Conservation (phyloP, 2,888 invertebrate genomes). For the Drosophila rellima region DNA sequence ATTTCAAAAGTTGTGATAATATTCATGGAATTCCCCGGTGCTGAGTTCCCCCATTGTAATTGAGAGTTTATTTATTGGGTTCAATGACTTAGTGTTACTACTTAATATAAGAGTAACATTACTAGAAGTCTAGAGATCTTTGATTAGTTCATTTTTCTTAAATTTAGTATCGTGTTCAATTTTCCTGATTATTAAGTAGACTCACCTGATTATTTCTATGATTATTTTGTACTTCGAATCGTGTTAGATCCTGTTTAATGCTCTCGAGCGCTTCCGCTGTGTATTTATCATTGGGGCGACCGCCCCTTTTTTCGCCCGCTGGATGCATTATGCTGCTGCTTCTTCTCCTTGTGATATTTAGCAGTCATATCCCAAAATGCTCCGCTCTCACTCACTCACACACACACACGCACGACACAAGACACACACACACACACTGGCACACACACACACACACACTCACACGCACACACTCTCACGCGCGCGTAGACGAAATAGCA, state of each 20-base stretch:
- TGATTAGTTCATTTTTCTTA: too few relatives aligned
- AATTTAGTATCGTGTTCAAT: neutral
- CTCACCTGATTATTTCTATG: slow-evolving; percentile 85
- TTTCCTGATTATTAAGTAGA: slow-evolving; percentile 3
- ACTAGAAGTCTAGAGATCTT: too few relatives aligned
- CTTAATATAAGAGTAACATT: too few relatives aligned
- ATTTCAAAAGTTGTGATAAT: slow-evolving; percentile 12
- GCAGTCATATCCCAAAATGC: slow-evolving; percentile 85
- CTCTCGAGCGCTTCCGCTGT: slow-evolving; percentile 86
- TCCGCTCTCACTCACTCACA: slow-evolving; percentile 37
- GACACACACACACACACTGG: slow-evolving; percentile 27
- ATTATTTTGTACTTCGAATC: slow-evolving; percentile 85
- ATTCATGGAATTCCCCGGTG: neutral
- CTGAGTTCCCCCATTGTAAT: neutral
- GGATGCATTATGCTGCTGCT: slow-evolving; percentile 85
- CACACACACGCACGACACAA: slow-evolving; percentile 18
- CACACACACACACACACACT: slow-evolving; percentile 29
- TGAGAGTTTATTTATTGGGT: slow-evolving; percentile 3
- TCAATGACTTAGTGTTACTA: too few relatives aligned
- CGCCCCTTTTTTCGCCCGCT: slow-evolving; percentile 86
- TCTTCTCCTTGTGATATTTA: slow-evolving; percentile 82
- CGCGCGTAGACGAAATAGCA: slow-evolving; percentile 21
- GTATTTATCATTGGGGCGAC: slow-evolving; percentile 86
- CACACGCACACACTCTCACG: slow-evolving; percentile 30
- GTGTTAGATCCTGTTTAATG: slow-evolving; percentile 86